Conservation (phyloP, 2,113 vertebrate species). For the Ptilonorhynchus violaceus region DNA sequence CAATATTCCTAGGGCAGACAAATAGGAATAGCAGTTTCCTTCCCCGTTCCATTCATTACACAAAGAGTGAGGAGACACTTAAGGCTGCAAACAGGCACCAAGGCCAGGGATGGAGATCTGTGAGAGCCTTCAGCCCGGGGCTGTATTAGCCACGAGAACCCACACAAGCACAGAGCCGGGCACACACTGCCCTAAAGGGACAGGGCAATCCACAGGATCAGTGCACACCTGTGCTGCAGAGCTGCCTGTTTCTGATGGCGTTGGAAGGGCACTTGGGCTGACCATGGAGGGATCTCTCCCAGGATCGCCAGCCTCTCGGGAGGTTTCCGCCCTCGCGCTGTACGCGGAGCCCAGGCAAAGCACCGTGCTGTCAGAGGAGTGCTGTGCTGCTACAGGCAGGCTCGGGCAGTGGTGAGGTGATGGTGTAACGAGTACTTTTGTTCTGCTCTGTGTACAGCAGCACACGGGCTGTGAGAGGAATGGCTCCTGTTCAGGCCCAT, state of each 20-base stretch:
- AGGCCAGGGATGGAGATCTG: accelerated
- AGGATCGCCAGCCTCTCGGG: accelerated
- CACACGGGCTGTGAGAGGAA: not conserved
- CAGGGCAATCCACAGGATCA: too few species aligned
- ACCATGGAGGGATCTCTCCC: not conserved
- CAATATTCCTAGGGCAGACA: not conserved
- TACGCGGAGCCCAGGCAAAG: accelerated
- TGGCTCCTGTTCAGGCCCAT: accelerated
- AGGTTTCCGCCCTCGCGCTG: accelerated
- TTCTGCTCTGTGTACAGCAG: not conserved
- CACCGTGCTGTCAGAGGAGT: not conserved
- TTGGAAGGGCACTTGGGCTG: accelerated
- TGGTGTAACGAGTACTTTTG: accelerated
- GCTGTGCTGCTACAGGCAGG: not conserved
- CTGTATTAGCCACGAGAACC: not conserved
- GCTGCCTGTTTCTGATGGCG: accelerated
- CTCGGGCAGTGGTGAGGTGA: not conserved
- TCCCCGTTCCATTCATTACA: not conserved
- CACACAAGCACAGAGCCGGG: too few species aligned
- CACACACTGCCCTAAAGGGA: not conserved
- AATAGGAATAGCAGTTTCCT: not conserved
- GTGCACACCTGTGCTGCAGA: not conserved
- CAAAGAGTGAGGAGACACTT: not conserved
- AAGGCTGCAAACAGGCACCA: not conserved
- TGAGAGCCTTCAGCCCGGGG: not conserved